Percentiles rank a stretch among this genome's conserved stretches.
Evolutionary conservation across 2,113 vertebrate species (phyloP).

Genomic region (Eublepharis macularius): DNA sequence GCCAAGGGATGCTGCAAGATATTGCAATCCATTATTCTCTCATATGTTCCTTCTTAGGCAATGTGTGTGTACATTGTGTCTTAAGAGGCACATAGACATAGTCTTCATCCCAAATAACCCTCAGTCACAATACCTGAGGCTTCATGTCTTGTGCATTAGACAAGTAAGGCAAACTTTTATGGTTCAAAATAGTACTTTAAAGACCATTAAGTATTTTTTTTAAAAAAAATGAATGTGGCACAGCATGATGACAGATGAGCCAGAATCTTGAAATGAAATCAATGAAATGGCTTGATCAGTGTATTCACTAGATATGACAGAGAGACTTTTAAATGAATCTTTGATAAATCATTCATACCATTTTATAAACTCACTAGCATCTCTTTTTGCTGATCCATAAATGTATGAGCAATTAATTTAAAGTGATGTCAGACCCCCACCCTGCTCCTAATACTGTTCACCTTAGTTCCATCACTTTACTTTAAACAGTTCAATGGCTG

Average conservation of each 20-base stretch:
- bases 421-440: slow-evolving; percentile 66
- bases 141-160: background rate
- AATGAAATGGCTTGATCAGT: slow-evolving; percentile 52
- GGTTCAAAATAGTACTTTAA: background rate
- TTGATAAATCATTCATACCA: slow-evolving; percentile 68
- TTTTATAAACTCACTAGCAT: slow-evolving; percentile 51
- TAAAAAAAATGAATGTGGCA: background rate
- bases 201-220: slow-evolving; percentile 39
- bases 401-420: slow-evolving; percentile 72
- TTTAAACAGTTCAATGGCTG: slow-evolving; percentile 55
- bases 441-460: slow-evolving; percentile 3
- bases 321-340: slow-evolving; percentile 52
- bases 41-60: background rate
- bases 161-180: slow-evolving; percentile 11
- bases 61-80: background rate
- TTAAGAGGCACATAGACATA: background rate
- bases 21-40: background rate
- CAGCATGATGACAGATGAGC: slow-evolving; percentile 4
- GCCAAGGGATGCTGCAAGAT: no score
- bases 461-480: slow-evolving; percentile 10
- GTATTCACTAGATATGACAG: slow-evolving; percentile 48
- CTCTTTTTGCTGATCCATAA: slow-evolving; percentile 63
- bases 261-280: slow-evolving; percentile 23
- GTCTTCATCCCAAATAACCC: background rate
- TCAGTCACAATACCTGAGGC: background rate